Evolutionary conservation across 2,888 invertebrate species (phyloP).

Genomic region (Lasioglossum vierecki): DNA sequence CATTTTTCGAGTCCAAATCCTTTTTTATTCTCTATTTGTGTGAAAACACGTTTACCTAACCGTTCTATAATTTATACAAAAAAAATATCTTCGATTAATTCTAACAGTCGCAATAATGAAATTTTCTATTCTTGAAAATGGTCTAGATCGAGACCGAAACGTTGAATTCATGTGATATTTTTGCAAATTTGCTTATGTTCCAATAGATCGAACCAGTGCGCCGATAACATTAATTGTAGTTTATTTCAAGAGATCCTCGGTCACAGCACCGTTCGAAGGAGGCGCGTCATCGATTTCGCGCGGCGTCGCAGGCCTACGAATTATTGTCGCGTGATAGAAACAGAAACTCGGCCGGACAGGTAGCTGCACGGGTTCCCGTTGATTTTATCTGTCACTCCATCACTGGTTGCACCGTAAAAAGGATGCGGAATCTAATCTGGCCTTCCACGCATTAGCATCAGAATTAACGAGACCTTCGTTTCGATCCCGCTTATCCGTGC

Average conservation of each 20-base stretch:
- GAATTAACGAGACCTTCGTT: constrained; percentile 57
- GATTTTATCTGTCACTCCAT: constrained; percentile 68
- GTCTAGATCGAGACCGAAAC: too few species aligned
- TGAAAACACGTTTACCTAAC: too few species aligned
- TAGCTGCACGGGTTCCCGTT: constrained; percentile 36
- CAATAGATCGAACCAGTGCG: too few species aligned
- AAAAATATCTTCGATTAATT: too few species aligned
- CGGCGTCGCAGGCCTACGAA: constrained; percentile 49
- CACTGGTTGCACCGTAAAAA: constrained; percentile 52
- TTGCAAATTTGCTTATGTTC: too few species aligned
- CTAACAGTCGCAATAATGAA: too few species aligned
- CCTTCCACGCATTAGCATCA: constrained; percentile 29
- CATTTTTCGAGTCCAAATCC: too few species aligned
- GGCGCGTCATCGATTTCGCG: constrained; percentile 64
- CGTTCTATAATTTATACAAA: too few species aligned
- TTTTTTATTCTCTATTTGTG: too few species aligned
- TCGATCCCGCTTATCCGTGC: constrained; percentile 30
- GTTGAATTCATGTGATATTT: too few species aligned
- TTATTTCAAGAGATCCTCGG: neutral
- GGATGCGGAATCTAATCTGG: constrained; percentile 59
- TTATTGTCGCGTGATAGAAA: constrained; percentile 61
- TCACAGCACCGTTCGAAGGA: constrained; percentile 16
- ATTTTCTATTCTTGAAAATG: too few species aligned
- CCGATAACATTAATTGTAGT: too few species aligned
- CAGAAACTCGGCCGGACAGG: constrained; percentile 50